Evolutionary conservation across 2,888 invertebrate genomes (phyloP).

Genomic region (Entomobrya multifasciata): DNA sequence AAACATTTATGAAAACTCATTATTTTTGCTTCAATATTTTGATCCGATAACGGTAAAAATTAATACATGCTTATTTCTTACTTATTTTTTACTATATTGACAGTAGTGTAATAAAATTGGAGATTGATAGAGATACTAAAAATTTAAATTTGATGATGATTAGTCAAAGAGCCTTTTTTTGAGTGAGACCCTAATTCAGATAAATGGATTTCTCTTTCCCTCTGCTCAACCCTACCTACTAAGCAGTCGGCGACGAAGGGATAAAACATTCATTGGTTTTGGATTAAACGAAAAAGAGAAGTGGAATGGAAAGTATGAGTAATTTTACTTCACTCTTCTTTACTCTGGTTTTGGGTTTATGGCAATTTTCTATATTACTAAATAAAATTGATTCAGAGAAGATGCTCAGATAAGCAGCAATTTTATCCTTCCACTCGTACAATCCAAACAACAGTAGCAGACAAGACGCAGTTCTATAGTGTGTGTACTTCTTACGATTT

Average conservation of each 20-base stretch:
- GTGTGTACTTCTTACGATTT: too few species aligned
- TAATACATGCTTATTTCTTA: neutral
- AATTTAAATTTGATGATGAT: constrained; percentile 48
- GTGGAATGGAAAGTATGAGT: neutral
- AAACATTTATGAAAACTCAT: too few species aligned
- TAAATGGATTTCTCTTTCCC: constrained; percentile 41
- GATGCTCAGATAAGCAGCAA: too few species aligned
- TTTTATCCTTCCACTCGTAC: neutral
- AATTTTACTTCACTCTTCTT: neutral
- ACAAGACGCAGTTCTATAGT: too few species aligned
- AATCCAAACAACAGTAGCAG: too few species aligned
- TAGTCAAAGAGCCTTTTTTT: neutral
- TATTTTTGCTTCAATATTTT: too few species aligned
- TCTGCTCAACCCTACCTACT: neutral
- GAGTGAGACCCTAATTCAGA: constrained; percentile 35
- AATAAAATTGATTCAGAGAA: constrained; percentile 17
- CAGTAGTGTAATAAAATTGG: neutral
- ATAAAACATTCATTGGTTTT: constrained; percentile 3
- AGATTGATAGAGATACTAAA: neutral
- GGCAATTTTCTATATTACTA: neutral
- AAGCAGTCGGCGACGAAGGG: neutral
- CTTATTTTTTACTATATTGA: neutral
- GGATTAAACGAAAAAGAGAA: neutral
- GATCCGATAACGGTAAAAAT: too few species aligned
- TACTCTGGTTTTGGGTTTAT: neutral